phyloP scores from a whole-genome alignment of 2,888 invertebrate species.

The Sesamia inferens region DNA sequence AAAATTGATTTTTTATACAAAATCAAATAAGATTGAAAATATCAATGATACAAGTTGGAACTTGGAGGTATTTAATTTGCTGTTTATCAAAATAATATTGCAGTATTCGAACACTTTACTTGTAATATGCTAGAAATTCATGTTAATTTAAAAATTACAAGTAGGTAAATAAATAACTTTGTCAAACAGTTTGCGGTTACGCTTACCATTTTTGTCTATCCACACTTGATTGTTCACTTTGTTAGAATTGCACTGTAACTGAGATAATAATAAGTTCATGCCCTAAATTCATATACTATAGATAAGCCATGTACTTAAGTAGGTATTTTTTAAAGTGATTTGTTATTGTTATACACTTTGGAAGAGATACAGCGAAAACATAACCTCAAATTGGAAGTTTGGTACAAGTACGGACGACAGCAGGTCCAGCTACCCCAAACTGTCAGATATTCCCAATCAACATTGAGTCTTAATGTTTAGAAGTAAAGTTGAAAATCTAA shows the following conservation, averaged over 20 bases:
- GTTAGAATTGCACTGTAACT: neutral
- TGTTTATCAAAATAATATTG: neutral
- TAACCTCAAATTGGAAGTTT: no score
- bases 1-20: neutral
- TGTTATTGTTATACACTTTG: no score
- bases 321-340: neutral
- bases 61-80: neutral
- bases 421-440: no score
- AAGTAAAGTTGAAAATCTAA: no score
- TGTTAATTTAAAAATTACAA: neutral
- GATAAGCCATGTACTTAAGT: neutral
- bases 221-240: neutral
- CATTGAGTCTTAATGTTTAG: no score
- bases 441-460: no score
- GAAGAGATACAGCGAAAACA: no score
- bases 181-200: neutral
- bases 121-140: neutral
- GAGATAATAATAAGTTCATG: constrained; percentile 3
- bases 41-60: neutral
- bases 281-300: neutral
- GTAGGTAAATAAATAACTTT: neutral
- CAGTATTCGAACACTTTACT: no score
- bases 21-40: neutral
- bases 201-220: constrained; percentile 36
- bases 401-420: no score